Evolutionary conservation across 1,140 invertebrate species (phyloP), one percentile per base, ranked within the genome.

Genomic region (Nasonia vitripennis): DNA sequence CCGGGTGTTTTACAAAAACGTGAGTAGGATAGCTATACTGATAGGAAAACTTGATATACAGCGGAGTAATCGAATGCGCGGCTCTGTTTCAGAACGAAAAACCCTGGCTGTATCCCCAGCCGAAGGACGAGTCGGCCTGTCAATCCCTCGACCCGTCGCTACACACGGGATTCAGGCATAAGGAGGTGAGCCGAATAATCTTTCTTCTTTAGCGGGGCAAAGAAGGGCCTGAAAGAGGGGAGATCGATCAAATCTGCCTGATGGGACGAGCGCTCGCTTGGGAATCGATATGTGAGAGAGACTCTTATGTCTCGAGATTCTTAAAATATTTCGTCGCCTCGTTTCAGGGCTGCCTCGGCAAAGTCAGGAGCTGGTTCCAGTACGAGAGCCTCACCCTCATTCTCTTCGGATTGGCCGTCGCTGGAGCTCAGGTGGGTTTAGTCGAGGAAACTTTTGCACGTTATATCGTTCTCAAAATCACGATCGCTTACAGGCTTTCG

Each of bases 31-130:
- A 45, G 10, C 41, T 45, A 37, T 37, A 37, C 34, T 37, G 34
- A 37, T 37, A 37, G 4, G 5, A 70, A 27, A 74, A 74, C 23
- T 71, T 12, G 9, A 71, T 71, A 11, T 11, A n/a, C 27, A 27
- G 23, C 37, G 31, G 31, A 75, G n/a, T n/a, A 75, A 41, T 45
- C 37, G 20, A 17, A 62, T 20, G 20, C 20, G 78, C 41, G 86
- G 31, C 20, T 55, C 86, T 68, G 34, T 87, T 87, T 10, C 73
- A 93, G 91, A 91, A 91, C 80, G 92, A 93, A 87, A 92, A 93
- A 86, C 92, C 93, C 1, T 94, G 94, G 94, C 87, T 92, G 37
- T 90, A 91, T 81, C 93, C 94, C 7, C 90, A 91, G 83, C 93
- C 92, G 68, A 91, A 89, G 84, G 92, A 94, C 80, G 90, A 92